A percentile compares a stretch with the other conserved stretches of the same genome.
Conservation (phyloP, 1,140 invertebrate genomes). For the Cydia fagiglandana region DNA sequence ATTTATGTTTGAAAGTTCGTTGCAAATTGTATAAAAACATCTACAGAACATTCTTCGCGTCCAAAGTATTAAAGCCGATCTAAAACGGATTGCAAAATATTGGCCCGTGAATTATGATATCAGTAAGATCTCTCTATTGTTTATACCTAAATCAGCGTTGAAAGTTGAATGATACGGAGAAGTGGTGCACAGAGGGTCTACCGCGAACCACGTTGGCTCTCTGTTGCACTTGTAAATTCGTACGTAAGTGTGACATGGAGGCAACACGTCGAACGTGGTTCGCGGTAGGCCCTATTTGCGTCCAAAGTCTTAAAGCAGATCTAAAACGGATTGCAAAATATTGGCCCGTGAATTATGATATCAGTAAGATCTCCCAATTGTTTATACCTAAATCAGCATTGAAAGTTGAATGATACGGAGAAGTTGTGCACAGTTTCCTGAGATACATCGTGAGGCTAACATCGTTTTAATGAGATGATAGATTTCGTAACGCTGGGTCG, state of each 20-base stretch:
- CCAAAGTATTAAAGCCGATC: background rate
- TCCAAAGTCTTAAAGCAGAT: background rate
- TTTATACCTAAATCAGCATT: conserved; percentile 24
- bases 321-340: conserved; percentile 20
- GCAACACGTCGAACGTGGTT: no score
- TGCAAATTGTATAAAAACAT: conserved; percentile 1
- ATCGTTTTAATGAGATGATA: conserved; percentile 31
- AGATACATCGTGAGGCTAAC: conserved; percentile 25
- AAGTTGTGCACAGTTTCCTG: conserved; percentile 1
- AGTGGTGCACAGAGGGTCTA: background rate
- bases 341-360: conserved; percentile 9
- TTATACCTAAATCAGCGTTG: conserved; percentile 22
- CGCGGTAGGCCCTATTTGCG: no score
- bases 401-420: conserved; percentile 18
- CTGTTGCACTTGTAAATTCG: no score
- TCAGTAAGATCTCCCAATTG: conserved; percentile 17
- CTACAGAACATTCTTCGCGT: background rate
- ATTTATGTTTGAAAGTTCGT: conserved; percentile 24
- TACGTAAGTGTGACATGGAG: no score
- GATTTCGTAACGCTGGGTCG: conserved; percentile 31
- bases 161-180: conserved; percentile 14
- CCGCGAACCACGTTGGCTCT: no score
- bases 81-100: conserved; percentile 18
- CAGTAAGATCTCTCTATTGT: conserved; percentile 14
- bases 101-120: conserved; percentile 14